Percentiles rank a stretch among this genome's conserved stretches.
phyloP scores from a whole-genome alignment of 2,797 vertebrate species.

The Phoebastria nigripes region DNA sequence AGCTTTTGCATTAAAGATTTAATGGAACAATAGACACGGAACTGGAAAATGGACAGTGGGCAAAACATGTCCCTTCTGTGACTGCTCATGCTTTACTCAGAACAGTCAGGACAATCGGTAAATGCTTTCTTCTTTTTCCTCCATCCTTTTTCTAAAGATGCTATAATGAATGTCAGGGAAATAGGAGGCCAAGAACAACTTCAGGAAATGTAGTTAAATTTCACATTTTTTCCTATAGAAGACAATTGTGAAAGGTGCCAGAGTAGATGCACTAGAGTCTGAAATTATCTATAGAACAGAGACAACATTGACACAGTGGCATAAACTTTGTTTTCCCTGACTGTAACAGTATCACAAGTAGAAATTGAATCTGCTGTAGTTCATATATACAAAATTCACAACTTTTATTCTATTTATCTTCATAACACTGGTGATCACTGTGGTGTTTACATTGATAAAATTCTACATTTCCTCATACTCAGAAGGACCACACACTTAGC shows the following conservation, averaged over 20 bases:
- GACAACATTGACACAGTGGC: neutral
- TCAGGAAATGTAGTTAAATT: neutral
- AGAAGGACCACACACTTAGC: neutral
- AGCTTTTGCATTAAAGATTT: constrained; percentile 42
- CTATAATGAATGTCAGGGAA: neutral
- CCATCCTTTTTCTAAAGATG: neutral
- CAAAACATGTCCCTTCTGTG: neutral
- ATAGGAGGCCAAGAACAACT: neutral
- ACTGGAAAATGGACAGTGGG: neutral
- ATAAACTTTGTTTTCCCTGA: neutral
- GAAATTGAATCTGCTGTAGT: accelerated
- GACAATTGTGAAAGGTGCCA: neutral
- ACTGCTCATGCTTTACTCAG: neutral
- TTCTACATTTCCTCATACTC: neutral
- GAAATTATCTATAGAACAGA: neutral
- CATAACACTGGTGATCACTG: neutral
- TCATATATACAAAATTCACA: neutral
- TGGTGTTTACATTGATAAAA: accelerated
- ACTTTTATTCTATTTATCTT: neutral
- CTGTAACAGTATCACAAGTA: neutral
- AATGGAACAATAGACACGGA: constrained; percentile 19
- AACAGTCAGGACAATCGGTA: neutral
- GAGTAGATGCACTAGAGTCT: neutral
- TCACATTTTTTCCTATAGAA: neutral
- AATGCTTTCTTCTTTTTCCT: neutral